phyloP scores from a whole-genome alignment of 2,113 vertebrate species.

The Prionailurus viverrinus region DNA sequence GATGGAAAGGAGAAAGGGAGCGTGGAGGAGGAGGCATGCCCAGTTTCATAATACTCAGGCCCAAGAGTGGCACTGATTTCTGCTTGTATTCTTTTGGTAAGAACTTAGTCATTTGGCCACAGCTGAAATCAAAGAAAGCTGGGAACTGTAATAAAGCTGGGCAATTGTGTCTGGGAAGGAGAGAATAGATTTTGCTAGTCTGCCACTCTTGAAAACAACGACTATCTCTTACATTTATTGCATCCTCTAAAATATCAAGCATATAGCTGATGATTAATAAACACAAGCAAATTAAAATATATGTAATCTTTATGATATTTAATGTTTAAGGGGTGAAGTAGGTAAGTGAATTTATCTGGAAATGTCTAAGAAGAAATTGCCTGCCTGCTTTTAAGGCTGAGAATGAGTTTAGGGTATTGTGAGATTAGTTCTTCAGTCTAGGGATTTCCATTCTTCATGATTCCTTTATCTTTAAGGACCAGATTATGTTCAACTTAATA shows the following conservation, averaged over 20 bases:
- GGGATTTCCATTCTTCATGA: not conserved
- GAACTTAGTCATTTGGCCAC: not conserved
- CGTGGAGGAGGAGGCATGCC: not conserved
- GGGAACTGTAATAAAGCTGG: not conserved
- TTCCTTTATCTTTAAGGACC: conserved; percentile 8
- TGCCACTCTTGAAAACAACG: not conserved
- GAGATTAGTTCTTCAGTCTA: not conserved
- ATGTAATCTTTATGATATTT: conserved; percentile 23
- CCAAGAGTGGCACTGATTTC: not conserved
- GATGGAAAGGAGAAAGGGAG: not conserved
- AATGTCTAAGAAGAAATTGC: conserved; percentile 29
- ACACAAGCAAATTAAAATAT: not conserved
- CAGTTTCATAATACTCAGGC: not conserved
- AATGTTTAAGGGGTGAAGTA: conserved; percentile 12
- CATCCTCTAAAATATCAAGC: not conserved
- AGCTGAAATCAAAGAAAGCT: not conserved
- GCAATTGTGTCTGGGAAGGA: not conserved
- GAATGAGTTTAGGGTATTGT: not conserved
- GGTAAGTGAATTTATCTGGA: conserved; percentile 35
- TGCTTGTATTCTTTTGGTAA: not conserved
- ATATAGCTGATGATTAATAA: conserved; percentile 15
- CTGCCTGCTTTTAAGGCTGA: not conserved
- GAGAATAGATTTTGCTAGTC: conserved; percentile 20
- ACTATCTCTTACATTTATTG: not conserved
- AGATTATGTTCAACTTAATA: conserved; percentile 14